Conservation (phyloP, 2,113 vertebrate genomes). For the Pteruthius melanotis region DNA sequence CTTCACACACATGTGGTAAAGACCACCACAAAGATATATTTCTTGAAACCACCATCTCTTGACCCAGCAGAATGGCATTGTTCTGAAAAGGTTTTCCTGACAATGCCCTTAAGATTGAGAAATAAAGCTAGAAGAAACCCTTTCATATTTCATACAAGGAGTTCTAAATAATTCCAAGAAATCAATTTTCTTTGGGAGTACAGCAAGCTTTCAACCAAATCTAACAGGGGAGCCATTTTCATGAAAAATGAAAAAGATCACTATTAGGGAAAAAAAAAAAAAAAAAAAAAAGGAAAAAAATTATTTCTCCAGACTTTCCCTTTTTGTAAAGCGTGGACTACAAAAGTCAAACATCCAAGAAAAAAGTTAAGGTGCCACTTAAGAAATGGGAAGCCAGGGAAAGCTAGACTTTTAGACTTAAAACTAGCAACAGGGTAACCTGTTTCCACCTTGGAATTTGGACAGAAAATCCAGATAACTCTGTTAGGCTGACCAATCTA, state of each 20-base stretch:
- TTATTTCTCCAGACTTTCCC: not conserved
- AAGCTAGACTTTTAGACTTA: not conserved
- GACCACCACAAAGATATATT: not conserved
- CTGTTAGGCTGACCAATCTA: not conserved
- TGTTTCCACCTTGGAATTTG: not conserved
- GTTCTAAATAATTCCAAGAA: not conserved
- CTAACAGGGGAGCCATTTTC: not conserved
- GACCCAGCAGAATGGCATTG: not conserved
- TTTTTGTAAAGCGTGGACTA: not conserved
- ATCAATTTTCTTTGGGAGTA: not conserved
- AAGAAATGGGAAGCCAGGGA: not conserved
- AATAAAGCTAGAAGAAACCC: not conserved
- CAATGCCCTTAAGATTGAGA: not conserved
- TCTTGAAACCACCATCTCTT: not conserved
- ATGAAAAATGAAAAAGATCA: not conserved
- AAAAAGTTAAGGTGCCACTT: not conserved
- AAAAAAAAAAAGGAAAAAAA: not conserved
- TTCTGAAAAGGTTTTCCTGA: not conserved
- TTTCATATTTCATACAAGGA: not conserved
- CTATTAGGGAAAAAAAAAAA: rapidly evolving
- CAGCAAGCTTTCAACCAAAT: not conserved
- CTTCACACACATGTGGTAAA: not conserved
- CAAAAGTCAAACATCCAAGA: not conserved
- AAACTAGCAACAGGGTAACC: not conserved
- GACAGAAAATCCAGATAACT: not conserved